A percentile compares a stretch with the other conserved stretches of the same genome.
These are phyloP conservation scores for Chloroceryle amazona DNA, from an alignment of 2,797 vertebrate genomes.

Conservation along the genomic window DNA sequence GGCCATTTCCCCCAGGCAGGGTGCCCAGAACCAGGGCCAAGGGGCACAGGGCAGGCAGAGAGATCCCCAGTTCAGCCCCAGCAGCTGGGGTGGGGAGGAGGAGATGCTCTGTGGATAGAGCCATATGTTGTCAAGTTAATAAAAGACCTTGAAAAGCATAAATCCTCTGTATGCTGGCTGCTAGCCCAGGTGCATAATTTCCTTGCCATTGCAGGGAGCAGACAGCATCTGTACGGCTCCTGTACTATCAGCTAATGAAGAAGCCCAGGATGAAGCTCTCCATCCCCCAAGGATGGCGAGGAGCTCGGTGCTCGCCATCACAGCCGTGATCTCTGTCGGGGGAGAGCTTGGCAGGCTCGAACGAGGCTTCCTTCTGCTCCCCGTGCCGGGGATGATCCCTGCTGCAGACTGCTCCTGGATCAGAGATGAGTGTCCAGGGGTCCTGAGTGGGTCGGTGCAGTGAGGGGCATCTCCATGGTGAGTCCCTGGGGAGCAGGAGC, in stretches of 20 bases:
- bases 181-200: conserved; percentile 58
- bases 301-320: rapidly evolving
- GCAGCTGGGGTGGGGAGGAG: neutral
- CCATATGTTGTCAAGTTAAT: conserved; percentile 70
- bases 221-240: conserved; percentile 54
- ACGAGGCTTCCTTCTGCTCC: neutral
- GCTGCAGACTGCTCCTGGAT: neutral
- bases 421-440: rapidly evolving
- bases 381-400: rapidly evolving
- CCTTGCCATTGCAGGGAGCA: neutral
- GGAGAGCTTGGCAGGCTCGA: neutral
- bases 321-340: neutral
- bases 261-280: neutral
- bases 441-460: rapidly evolving
- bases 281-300: rapidly evolving
- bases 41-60: neutral
- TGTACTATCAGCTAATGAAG: neutral
- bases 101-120: conserved; percentile 41
- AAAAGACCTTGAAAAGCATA: conserved; percentile 67
- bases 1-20: neutral
- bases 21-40: neutral
- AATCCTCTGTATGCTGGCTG: conserved; percentile 58
- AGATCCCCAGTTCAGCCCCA: neutral
- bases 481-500: rapidly evolving
- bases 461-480: rapidly evolving